These are phyloP conservation scores for Dermochelys coriacea DNA, from an alignment of 2,797 vertebrate species.

Conservation along the genomic window DNA sequence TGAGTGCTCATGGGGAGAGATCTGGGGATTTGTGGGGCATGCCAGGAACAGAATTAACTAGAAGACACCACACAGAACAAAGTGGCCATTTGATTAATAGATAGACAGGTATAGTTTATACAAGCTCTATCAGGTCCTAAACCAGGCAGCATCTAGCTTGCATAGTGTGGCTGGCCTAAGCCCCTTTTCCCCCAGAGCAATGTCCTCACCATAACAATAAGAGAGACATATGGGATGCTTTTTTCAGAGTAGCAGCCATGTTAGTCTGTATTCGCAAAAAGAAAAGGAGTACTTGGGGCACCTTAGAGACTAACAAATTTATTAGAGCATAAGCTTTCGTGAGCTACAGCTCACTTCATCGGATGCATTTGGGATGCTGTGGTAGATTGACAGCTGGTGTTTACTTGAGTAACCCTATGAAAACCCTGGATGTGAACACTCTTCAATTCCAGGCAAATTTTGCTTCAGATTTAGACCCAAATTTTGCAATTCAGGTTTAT, in stretches of 20 bases:
- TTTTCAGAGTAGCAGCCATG: too few species aligned
- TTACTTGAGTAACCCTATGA: not conserved
- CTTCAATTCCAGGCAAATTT: not conserved
- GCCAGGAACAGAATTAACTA: not conserved
- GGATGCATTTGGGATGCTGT: rapidly evolving
- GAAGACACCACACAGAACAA: rapidly evolving
- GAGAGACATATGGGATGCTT: not conserved
- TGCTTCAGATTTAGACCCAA: not conserved
- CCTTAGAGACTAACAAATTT: too few species aligned
- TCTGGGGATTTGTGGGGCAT: not conserved
- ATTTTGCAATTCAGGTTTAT: not conserved
- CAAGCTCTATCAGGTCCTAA: not conserved
- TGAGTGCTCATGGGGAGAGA: not conserved
- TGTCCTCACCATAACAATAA: not conserved
- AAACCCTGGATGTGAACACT: rapidly evolving
- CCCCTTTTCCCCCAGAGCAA: not conserved
- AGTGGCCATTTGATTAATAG: not conserved
- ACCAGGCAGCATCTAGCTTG: not conserved
- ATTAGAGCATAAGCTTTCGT: too few species aligned
- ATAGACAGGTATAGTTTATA: rapidly evolving
- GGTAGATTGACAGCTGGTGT: not conserved
- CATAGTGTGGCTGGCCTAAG: not conserved
- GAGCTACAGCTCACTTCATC: too few species aligned
- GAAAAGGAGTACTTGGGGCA: too few species aligned
- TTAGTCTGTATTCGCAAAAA: too few species aligned